Evolutionary conservation across 2,113 vertebrate species (phyloP), one percentile per base, ranked within the genome.

Genomic region (Neolamprologus sp.): DNA sequence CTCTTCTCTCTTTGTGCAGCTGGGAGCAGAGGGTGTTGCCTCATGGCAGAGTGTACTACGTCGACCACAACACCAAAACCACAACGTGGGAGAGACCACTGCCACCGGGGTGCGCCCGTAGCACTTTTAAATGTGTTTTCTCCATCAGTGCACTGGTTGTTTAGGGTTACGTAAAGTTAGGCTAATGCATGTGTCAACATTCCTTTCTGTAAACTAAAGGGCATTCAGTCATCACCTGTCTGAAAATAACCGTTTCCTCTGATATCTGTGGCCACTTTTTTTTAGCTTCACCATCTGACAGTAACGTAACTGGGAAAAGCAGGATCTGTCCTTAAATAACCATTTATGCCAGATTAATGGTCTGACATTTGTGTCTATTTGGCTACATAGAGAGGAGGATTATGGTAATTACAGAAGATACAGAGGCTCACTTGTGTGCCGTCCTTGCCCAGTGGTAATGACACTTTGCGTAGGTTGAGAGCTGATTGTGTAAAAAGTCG

Each of bases 51-150:
- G 97, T 99, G 79, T 99, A 99, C 94, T 99, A 99, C 79, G 99
- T 99, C 2, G 99, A 99, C 94, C 99, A 99, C 95, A 99, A 99
- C 95, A 99, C 98, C 91, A 99, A 99, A 96, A 99, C 98, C 88
- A 99, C 99, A 71, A 99, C 98, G 54, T 99, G 99, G 99, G 99
- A 99, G 94, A 97, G 98, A 87, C 98, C 99, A 3, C 98, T 99
- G 91, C 99, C 98, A 21, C 97, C 98, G 1, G 98, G 98, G 98
- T 99, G 96, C 93, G 88, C 35, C 68, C n/a, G 13, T 42, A n/a
- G 14, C 47, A 28, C 9, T 16, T 23, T 31, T 40, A 79, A 63
- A 49, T 42, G 23, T 45, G 51, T 85, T 60, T 49, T 35, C 35
- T 81, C 9, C 45, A 51, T n/a, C 28, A n/a, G 35, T 63, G n/a